Base-by-base conservation (phyloP, 2,113 vertebrate genomes). In the Hypocryptadius cinnamomeus region DNA sequence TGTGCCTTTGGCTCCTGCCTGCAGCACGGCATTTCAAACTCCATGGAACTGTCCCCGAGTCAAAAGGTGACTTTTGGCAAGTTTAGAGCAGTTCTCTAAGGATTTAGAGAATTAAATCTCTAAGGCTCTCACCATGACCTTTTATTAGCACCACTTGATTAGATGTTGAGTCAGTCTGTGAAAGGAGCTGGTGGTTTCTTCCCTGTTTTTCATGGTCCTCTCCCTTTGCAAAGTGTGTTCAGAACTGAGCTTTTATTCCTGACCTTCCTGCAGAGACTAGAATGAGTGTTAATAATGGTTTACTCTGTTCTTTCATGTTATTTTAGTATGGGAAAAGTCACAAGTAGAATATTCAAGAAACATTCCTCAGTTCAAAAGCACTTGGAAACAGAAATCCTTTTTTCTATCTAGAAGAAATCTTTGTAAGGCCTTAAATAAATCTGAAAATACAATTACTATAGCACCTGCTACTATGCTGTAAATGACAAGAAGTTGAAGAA, bases 21-120 rank as follows among this genome's bases (percentile, higher is more conserved):
- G 45, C 99, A 98, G 92, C 98, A 99, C 1, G 95, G 98, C 30
- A 79, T 98, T 35, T 98, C 98, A 39, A 99, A 98, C 86, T 93
- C 97, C 69, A 98, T 98, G 98, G 96, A 98, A n/a, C 33, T 96
- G 28, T 92, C 95, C n/a, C 94, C 98, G 23, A 97, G 97, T 66
- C 87, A 95, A 54, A 97, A 98, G 98, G 98, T 98, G 56, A 20
- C 57, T 87, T 13, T 5, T 19, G 30, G 30, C 25, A 77, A 37
- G 21, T 42, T 80, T 10, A 16, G 35, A 61, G 21, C 3, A 3
- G 7, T 13, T 68, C 8, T 8, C 2, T 11, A n/a, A 64, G 44
- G 42, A 35, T 56, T 33, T 54, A 54, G 31, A 13, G 53, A 21
- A 33, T 54, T 54, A 6, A 33, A 54, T 54, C 53, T 33, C 31